Conservation (phyloP, 2,888 invertebrate genomes). For the Zelleria hepariella region DNA sequence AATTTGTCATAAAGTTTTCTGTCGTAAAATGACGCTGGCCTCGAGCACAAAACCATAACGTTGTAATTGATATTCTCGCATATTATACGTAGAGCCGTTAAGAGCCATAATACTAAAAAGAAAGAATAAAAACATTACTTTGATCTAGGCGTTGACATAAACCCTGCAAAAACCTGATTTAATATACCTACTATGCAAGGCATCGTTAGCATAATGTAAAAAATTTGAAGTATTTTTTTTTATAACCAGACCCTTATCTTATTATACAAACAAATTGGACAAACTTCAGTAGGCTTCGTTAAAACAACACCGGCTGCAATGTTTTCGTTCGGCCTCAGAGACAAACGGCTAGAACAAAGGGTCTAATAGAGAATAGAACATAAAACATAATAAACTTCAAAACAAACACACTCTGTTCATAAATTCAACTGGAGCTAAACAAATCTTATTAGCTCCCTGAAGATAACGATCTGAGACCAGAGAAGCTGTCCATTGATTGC, state of each 20-base stretch:
- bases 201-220: not conserved
- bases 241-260: not conserved
- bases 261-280: constrained; percentile 18
- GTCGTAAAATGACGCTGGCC: not conserved
- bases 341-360: constrained; percentile 57
- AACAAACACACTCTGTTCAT: constrained; percentile 41
- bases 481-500: not conserved
- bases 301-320: constrained; percentile 39
- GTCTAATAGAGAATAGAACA: constrained; percentile 57
- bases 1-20: not conserved
- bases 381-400: constrained; percentile 31
- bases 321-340: constrained; percentile 45
- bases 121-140: constrained; percentile 9
- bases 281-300: constrained; percentile 29
- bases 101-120: not conserved
- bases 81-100: constrained; percentile 4
- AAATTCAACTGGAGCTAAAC: not conserved
- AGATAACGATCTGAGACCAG: not conserved
- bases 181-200: too few species aligned
- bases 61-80: not conserved
- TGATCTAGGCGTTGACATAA: too few species aligned
- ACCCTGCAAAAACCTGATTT: too few species aligned
- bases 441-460: not conserved
- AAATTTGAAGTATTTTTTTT: not conserved
- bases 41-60: not conserved